These are phyloP conservation scores for Slavum lentiscoides DNA, from an alignment of 2,888 invertebrate species.

Conservation along the genomic window DNA sequence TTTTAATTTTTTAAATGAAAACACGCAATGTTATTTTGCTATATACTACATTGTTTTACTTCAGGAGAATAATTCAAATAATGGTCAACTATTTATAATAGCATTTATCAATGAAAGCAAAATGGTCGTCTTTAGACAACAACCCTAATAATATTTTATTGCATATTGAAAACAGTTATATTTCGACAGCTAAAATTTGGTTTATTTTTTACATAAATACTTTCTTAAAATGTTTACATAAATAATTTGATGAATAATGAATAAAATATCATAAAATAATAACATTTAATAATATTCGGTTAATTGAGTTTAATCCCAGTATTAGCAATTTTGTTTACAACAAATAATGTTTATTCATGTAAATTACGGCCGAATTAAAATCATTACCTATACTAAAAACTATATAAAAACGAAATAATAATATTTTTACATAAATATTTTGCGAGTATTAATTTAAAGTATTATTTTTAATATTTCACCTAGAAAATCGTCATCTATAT, in stretches of 20 bases:
- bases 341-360: constrained; percentile 8
- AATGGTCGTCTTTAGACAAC: too few relatives aligned
- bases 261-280: constrained; percentile 23
- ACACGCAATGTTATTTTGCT: too few relatives aligned
- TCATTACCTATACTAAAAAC: not conserved
- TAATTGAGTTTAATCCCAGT: not conserved
- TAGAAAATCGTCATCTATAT: too few relatives aligned
- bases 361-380: not conserved
- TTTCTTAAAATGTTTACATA: constrained; percentile 16
- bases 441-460: too few relatives aligned
- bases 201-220: not conserved
- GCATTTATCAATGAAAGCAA: too few relatives aligned
- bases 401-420: not conserved
- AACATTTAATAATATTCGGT: not conserved
- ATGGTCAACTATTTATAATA: too few relatives aligned
- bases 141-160: too few relatives aligned
- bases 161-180: too few relatives aligned
- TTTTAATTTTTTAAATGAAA: too few relatives aligned
- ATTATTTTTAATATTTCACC: too few relatives aligned
- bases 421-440: not conserved
- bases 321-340: constrained; percentile 3
- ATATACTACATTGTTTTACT: too few relatives aligned
- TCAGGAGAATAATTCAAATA: too few relatives aligned
- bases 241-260: constrained; percentile 13
- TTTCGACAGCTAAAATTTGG: not conserved